Percentiles rank a stretch among this genome's conserved stretches.
Evolutionary conservation across 1,140 invertebrate species (phyloP).

Genomic region (Bombus superbus): DNA sequence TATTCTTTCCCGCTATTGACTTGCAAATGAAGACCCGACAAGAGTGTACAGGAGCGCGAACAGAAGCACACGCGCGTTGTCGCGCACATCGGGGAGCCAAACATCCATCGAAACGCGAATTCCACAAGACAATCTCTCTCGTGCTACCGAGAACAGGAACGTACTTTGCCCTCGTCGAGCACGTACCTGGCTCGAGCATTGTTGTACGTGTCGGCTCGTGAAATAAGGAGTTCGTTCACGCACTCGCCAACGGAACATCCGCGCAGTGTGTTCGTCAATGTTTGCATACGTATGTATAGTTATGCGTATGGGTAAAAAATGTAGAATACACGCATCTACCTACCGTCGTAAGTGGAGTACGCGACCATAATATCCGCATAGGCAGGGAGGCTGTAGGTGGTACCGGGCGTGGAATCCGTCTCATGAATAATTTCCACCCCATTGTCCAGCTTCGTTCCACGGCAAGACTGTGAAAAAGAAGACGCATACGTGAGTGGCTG

Average conservation of each 20-base stretch:
- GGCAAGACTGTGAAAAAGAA: constrained; percentile 82
- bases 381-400: constrained; percentile 85
- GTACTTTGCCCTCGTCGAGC: background rate
- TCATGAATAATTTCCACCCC: constrained; percentile 69
- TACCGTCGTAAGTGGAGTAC: constrained; percentile 89
- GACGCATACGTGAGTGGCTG: constrained; percentile 15
- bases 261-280: background rate
- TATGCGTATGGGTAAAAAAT: background rate
- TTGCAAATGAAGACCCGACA: constrained; percentile 21
- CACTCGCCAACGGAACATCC: background rate
- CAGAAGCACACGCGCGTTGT: background rate
- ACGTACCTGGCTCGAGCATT: constrained; percentile 8
- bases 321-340: constrained; percentile 20
- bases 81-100: background rate
- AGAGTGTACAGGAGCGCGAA: background rate
- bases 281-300: background rate
- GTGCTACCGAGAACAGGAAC: background rate
- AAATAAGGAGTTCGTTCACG: constrained; percentile 15
- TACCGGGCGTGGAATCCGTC: constrained; percentile 42
- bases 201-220: background rate
- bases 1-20: constrained; percentile 15
- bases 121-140: background rate
- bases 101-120: background rate
- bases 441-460: constrained; percentile 82
- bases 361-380: constrained; percentile 89